A percentile compares a stretch with the other conserved stretches of the same genome.
phyloP scores from a whole-genome alignment of 2,113 vertebrate genomes.

The Gavia stellata region DNA sequence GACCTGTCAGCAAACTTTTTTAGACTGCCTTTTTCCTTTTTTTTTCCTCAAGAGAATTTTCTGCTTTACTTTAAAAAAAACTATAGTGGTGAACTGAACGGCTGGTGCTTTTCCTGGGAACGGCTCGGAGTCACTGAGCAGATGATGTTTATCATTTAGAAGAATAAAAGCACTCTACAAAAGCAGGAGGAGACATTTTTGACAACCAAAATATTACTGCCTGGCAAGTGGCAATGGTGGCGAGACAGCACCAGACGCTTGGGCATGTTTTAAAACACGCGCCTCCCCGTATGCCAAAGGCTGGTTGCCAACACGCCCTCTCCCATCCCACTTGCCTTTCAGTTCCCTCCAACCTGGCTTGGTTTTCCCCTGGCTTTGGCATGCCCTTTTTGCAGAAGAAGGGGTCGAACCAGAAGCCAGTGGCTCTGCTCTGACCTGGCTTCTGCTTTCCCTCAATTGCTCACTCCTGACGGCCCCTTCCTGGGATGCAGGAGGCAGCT shows the following conservation, averaged over 20 bases:
- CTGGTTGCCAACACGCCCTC: neutral
- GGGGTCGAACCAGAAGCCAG: neutral
- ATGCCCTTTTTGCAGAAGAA: neutral
- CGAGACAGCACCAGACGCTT: rapidly evolving
- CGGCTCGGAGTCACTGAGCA: neutral
- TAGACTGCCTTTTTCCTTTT: neutral
- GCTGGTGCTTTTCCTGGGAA: neutral
- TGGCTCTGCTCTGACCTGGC: neutral
- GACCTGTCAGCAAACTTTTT: neutral
- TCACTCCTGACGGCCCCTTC: rapidly evolving
- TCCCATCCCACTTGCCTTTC: neutral
- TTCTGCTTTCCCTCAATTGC: neutral
- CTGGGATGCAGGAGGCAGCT: neutral
- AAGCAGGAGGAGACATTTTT: neutral
- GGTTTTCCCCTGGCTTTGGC: neutral
- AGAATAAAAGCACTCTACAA: neutral
- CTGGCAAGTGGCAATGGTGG: neutral
- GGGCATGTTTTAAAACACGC: neutral
- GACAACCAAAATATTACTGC: neutral
- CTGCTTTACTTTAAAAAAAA: neutral
- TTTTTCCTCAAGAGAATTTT: neutral
- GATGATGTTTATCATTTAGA: neutral
- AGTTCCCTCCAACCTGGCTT: neutral
- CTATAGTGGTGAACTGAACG: rapidly evolving
- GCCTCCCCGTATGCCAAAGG: neutral